These are phyloP conservation scores for Pardosa pseudoannulata DNA, from an alignment of 2,888 invertebrate species.

Conservation along the genomic window DNA sequence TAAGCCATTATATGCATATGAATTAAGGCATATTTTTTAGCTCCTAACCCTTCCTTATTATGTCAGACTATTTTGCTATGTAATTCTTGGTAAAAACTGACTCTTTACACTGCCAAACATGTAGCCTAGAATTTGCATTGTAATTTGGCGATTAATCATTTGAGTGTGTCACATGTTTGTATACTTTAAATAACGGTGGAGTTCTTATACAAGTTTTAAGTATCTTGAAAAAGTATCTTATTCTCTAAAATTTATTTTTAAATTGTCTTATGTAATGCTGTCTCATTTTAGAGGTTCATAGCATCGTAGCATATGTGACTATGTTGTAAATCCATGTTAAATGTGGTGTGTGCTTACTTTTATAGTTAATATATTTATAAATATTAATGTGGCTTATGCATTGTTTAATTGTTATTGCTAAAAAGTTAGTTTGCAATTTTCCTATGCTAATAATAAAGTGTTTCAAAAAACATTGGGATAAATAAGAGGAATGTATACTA, in stretches of 20 bases:
- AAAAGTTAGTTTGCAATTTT: background rate
- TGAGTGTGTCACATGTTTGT: background rate
- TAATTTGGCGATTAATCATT: background rate
- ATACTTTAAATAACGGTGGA: too few relatives aligned
- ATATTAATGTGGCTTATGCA: background rate
- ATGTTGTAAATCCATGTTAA: background rate
- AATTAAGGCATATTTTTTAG: background rate
- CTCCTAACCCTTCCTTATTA: background rate
- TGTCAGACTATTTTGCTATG: background rate
- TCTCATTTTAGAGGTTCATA: too few relatives aligned
- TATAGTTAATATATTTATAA: background rate
- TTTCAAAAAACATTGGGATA: too few relatives aligned
- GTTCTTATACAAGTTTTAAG: too few relatives aligned
- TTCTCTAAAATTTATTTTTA: background rate
- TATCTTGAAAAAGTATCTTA: background rate
- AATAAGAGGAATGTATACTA: too few relatives aligned
- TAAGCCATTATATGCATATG: background rate
- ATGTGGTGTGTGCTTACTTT: background rate
- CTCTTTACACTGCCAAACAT: slow-evolving; percentile 5
- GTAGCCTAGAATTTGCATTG: background rate
- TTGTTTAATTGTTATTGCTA: background rate
- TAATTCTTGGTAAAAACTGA: background rate
- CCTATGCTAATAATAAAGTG: too few relatives aligned
- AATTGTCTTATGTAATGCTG: background rate
- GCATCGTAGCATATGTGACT: background rate